These are phyloP conservation scores for Rhinichthys klamathensis DNA, from an alignment of 2,113 vertebrate genomes.

Conservation along the genomic window DNA sequence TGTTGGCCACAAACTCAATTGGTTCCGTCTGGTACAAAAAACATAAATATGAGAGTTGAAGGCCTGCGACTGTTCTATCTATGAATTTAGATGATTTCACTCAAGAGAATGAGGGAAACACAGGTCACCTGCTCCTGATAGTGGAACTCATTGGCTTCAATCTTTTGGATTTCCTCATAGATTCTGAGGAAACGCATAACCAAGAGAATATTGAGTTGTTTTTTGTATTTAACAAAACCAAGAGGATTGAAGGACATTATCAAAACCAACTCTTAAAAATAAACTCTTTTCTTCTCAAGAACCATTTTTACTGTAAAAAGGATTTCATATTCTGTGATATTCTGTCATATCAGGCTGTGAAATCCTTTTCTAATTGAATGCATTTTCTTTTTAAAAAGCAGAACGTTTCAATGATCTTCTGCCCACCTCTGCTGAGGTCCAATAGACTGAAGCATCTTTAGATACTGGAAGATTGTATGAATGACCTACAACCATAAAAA, in stretches of 20 bases:
- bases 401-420: background rate
- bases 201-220: background rate
- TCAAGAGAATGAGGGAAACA: too few species aligned
- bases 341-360: background rate
- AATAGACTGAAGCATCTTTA: slow-evolving; percentile 92
- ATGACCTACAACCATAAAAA: slow-evolving; percentile 78
- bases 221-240: background rate
- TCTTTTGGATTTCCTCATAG: slow-evolving; percentile 97
- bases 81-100: background rate
- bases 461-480: slow-evolving; percentile 92
- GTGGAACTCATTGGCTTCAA: slow-evolving; percentile 95
- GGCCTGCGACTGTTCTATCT: background rate
- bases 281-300: background rate
- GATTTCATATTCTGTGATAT: background rate
- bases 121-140: slow-evolving; percentile 91
- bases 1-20: slow-evolving; percentile 91
- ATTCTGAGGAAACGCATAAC: slow-evolving; percentile 74
- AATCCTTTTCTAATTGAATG: background rate
- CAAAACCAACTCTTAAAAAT: background rate
- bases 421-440: slow-evolving; percentile 89
- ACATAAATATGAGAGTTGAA: background rate
- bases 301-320: background rate
- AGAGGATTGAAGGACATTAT: background rate
- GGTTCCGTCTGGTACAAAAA: slow-evolving; percentile 85
- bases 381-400: too few species aligned